These are phyloP conservation scores for Neosilurus hyrtlii DNA, from an alignment of 2,797 vertebrate genomes.

Conservation along the genomic window DNA sequence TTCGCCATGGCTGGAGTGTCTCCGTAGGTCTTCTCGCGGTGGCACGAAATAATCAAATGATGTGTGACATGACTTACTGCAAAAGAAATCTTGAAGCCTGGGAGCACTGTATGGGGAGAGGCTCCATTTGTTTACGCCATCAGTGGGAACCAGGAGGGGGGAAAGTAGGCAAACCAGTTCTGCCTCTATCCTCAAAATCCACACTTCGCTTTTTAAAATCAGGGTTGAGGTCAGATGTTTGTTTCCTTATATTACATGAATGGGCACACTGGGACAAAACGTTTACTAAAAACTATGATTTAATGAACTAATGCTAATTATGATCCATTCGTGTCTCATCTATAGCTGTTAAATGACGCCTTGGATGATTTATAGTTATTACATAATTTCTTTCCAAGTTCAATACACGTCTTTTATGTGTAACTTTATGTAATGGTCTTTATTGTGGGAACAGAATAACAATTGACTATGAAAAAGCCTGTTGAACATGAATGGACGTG, in stretches of 20 bases:
- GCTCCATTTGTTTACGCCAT: constrained; percentile 37
- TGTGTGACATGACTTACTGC: neutral
- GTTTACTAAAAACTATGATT: neutral
- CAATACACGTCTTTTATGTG: neutral
- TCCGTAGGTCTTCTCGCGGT: constrained; percentile 5
- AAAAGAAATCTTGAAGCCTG: neutral
- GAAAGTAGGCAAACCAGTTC: constrained; percentile 42
- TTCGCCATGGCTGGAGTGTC: constrained; percentile 54
- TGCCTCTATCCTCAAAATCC: constrained; percentile 22
- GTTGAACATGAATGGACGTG: constrained; percentile 23
- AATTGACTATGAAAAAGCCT: neutral
- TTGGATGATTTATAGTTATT: neutral
- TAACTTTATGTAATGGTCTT: neutral
- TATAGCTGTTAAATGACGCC: neutral
- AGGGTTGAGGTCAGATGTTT: neutral
- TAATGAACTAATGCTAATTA: neutral
- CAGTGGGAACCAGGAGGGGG: constrained; percentile 24
- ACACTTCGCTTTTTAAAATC: constrained; percentile 7
- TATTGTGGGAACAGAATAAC: neutral
- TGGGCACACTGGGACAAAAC: neutral
- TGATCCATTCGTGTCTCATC: neutral
- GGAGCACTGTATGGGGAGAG: constrained; percentile 18
- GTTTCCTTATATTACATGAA: neutral
- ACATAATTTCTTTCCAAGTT: neutral
- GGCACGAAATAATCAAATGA: constrained; percentile 7